Percentiles rank a stretch among this genome's conserved stretches.
phyloP scores from a whole-genome alignment of 2,113 vertebrate species.

The Thamnophis sirtalis region DNA sequence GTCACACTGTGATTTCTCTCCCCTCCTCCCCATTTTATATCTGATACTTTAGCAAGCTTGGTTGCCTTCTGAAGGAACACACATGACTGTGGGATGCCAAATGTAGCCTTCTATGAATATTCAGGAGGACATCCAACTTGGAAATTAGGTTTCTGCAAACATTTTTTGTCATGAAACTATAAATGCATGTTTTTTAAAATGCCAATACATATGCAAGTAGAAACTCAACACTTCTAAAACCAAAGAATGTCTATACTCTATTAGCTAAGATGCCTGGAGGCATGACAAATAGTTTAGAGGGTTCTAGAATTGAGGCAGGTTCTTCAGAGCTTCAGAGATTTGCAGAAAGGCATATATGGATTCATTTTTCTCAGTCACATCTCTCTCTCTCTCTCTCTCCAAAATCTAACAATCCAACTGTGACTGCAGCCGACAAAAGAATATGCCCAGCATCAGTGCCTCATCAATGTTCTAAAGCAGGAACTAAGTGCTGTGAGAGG shows the following conservation, averaged over 20 bases:
- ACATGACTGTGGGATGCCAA: not conserved
- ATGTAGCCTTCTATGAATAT: slow-evolving; percentile 1
- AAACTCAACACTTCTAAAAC: not conserved
- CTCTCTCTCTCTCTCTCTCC: too few relatives aligned
- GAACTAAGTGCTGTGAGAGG: not conserved
- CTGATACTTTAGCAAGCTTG: not conserved
- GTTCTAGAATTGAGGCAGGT: not conserved
- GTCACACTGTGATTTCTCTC: not conserved
- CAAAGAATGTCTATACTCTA: not conserved
- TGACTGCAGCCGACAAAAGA: not conserved
- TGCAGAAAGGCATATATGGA: not conserved
- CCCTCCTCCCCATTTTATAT: not conserved
- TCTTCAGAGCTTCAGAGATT: not conserved
- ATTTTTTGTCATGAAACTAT: slow-evolving; percentile 14
- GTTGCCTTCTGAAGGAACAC: not conserved
- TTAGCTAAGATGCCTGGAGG: not conserved
- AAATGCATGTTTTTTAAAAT: slow-evolving; percentile 2
- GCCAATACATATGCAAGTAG: not conserved
- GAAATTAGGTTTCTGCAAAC: slow-evolving; percentile 13
- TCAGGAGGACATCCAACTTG: not conserved
- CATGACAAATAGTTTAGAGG: too few relatives aligned
- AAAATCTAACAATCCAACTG: not conserved
- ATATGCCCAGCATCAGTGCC: not conserved
- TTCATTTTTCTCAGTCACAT: not conserved
- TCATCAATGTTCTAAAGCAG: not conserved